These are phyloP conservation scores for Biston betularia DNA, from an alignment of 2,888 invertebrate species.

Conservation along the genomic window DNA sequence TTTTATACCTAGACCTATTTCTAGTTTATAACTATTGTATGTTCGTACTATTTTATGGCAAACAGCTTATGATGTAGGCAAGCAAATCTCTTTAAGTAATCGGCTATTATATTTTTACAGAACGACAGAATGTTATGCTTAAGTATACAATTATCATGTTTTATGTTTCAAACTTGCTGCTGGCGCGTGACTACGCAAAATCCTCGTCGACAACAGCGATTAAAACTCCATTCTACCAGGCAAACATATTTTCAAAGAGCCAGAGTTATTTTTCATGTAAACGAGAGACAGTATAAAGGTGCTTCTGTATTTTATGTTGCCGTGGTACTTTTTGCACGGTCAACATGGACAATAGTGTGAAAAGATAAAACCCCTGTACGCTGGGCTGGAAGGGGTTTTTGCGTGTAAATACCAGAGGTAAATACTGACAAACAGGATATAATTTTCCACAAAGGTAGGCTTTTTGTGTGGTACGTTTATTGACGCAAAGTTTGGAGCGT, in stretches of 20 bases:
- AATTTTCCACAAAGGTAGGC: conserved; percentile 27
- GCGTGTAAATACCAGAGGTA: conserved; percentile 24
- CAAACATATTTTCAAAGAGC: conserved; percentile 47
- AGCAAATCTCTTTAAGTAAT: conserved; percentile 1
- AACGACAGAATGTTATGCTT: not conserved
- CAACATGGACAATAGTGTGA: conserved; percentile 49
- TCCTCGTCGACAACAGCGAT: conserved; percentile 13
- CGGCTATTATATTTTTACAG: not conserved
- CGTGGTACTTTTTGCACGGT: conserved; percentile 35
- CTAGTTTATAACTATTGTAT: too few species aligned
- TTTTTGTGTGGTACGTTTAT: conserved; percentile 31
- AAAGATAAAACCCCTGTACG: conserved; percentile 49
- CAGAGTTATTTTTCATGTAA: conserved; percentile 51
- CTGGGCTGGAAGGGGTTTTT: conserved; percentile 39
- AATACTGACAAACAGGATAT: conserved; percentile 34
- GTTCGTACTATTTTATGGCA: not conserved
- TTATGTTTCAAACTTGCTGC: conserved; percentile 11
- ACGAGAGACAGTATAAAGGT: conserved; percentile 48
- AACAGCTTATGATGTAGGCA: not conserved
- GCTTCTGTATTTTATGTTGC: conserved; percentile 37
- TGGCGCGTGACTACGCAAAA: conserved; percentile 21
- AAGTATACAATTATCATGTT: not conserved
- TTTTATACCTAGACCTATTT: too few species aligned
- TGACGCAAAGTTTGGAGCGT: conserved; percentile 21
- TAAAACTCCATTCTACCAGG: conserved; percentile 39